phyloP scores from a whole-genome alignment of 2,888 invertebrate genomes.

The Harpalus rufipes region DNA sequence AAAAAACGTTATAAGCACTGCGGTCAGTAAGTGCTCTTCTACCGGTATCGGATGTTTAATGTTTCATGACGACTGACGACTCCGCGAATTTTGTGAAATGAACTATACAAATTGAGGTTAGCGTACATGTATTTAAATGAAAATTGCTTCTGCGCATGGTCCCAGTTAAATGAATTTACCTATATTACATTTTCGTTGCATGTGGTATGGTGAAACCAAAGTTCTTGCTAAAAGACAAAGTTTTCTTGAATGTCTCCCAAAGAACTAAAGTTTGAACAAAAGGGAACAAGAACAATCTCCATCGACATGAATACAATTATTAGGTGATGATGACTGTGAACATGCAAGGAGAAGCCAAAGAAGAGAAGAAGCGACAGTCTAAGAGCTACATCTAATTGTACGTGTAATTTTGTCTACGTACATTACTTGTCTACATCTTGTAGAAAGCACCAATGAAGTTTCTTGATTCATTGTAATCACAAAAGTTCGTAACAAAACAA shows the following conservation, averaged over 20 bases:
- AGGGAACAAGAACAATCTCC: not conserved
- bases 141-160: not conserved
- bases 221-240: slow-evolving; percentile 15
- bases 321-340: slow-evolving; percentile 52
- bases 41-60: too few species aligned
- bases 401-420: slow-evolving; percentile 65
- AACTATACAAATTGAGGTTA: too few species aligned
- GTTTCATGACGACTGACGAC: too few species aligned
- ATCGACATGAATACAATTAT: slow-evolving; percentile 64
- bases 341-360: slow-evolving; percentile 57
- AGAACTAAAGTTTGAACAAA: slow-evolving; percentile 31
- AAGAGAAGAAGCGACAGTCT: slow-evolving; percentile 62
- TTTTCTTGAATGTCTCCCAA: not conserved
- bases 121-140: too few species aligned
- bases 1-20: too few species aligned
- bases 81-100: too few species aligned
- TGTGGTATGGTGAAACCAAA: not conserved
- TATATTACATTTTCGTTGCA: not conserved
- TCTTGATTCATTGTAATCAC: slow-evolving; percentile 65
- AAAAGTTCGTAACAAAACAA: slow-evolving; percentile 64
- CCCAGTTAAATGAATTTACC: not conserved
- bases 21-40: too few species aligned
- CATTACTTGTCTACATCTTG: slow-evolving; percentile 67
- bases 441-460: slow-evolving; percentile 67
- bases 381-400: slow-evolving; percentile 65